phyloP scores from a whole-genome alignment of 2,888 invertebrate species.

The Thecophora atra region DNA sequence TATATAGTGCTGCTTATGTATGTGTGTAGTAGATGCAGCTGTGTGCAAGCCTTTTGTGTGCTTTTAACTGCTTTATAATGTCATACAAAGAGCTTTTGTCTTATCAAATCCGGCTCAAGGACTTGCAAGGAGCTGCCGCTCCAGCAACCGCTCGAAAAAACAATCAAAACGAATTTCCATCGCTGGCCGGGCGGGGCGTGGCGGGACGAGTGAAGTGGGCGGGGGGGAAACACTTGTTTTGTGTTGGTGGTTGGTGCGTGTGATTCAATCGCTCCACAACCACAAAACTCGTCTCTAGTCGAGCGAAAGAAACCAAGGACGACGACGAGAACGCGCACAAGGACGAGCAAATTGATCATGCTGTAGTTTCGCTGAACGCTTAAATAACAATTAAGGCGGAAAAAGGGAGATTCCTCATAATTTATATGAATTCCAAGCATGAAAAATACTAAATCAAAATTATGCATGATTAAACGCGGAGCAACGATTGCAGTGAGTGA shows the following conservation, averaged over 20 bases:
- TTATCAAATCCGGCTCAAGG: constrained; percentile 36
- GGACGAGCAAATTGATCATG: too few relatives aligned
- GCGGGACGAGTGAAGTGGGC: not conserved
- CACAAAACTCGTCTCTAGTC: too few relatives aligned
- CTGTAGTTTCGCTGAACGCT: not conserved
- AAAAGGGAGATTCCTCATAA: too few relatives aligned
- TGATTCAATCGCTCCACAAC: too few relatives aligned
- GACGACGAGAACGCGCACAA: too few relatives aligned
- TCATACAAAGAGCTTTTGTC: constrained; percentile 26
- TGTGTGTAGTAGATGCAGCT: not conserved
- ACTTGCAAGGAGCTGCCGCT: constrained; percentile 10
- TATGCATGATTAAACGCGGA: too few relatives aligned
- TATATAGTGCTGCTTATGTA: not conserved
- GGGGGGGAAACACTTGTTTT: not conserved
- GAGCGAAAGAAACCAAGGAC: too few relatives aligned
- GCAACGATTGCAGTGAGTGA: too few relatives aligned
- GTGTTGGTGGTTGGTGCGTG: too few relatives aligned
- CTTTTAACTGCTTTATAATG: constrained; percentile 33
- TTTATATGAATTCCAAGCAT: too few relatives aligned
- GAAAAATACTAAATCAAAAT: too few relatives aligned
- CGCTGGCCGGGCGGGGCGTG: not conserved
- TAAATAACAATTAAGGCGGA: too few relatives aligned
- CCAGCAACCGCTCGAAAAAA: not conserved
- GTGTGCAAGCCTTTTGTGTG: constrained; percentile 1
- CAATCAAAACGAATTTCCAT: constrained; percentile 20